Percentiles rank a stretch among this genome's conserved stretches.
Conservation (phyloP, 2,113 vertebrate species). For the Eptesicus fuscus region DNA sequence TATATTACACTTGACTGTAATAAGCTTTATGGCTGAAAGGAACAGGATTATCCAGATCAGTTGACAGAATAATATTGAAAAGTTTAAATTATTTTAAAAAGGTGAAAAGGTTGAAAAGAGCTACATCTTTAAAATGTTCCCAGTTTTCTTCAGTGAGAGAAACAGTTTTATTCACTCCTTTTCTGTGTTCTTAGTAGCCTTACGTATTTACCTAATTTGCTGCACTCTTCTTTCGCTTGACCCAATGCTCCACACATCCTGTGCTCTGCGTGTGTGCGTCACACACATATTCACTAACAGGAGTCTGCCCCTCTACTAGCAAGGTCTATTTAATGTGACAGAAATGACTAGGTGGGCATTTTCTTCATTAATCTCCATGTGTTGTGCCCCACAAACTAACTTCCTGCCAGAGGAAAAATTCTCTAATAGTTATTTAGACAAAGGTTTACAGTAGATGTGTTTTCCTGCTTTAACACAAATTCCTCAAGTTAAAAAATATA, state of each 20-base stretch:
- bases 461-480: background rate
- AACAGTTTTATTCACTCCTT: slow-evolving; percentile 77
- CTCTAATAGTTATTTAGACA: background rate
- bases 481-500: background rate
- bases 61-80: background rate
- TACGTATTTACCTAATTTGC: background rate
- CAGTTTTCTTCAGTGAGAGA: slow-evolving; percentile 80
- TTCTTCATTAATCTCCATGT: background rate
- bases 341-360: background rate
- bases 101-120: background rate
- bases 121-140: background rate
- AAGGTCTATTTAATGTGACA: background rate
- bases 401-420: slow-evolving; percentile 10
- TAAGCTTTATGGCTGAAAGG: background rate
- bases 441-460: background rate
- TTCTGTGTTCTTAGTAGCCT: slow-evolving; percentile 79
- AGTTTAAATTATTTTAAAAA: background rate
- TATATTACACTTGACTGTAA: background rate
- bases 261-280: background rate
- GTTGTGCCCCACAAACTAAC: background rate
- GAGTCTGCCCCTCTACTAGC: background rate
- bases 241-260: background rate
- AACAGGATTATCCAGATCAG: accelerated
- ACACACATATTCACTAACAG: background rate
- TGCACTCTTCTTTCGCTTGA: background rate